Conservation (phyloP, 2,113 vertebrate genomes). For the Motacilla tschutschensis region DNA sequence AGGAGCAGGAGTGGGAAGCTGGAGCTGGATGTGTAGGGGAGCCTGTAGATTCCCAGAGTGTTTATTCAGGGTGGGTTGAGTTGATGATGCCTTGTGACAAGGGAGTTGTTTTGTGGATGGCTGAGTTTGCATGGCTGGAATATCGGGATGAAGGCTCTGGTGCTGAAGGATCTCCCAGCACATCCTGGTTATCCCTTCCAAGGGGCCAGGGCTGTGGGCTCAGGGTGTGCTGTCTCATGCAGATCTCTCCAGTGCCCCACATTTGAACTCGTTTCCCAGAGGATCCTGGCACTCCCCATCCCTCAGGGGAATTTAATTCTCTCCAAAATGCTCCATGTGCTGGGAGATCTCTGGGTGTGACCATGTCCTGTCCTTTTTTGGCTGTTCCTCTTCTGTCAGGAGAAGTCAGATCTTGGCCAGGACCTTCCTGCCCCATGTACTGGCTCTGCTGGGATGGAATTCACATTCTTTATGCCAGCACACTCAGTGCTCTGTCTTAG, state of each 20-base stretch:
- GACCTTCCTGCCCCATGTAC: rapidly evolving
- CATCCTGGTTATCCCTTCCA: background rate
- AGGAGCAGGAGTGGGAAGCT: background rate
- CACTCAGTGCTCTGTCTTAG: rapidly evolving
- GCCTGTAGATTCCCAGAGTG: background rate
- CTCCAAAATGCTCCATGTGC: rapidly evolving
- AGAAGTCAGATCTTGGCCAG: background rate
- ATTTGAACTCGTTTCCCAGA: background rate
- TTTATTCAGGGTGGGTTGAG: background rate
- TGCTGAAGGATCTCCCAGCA: background rate
- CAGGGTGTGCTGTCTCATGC: background rate
- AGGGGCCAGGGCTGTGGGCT: background rate
- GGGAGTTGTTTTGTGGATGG: background rate
- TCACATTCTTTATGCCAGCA: background rate
- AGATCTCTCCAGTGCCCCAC: background rate
- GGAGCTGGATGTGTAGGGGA: background rate
- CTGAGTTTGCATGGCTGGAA: background rate
- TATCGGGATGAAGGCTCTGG: background rate
- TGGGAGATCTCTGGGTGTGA: background rate
- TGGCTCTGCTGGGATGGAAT: background rate
- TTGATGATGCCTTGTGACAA: background rate
- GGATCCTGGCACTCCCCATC: background rate
- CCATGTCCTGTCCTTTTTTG: background rate
- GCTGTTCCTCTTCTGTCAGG: background rate
- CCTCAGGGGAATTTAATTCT: background rate